phyloP scores from a whole-genome alignment of 2,113 vertebrate species.

The Garra rufa region DNA sequence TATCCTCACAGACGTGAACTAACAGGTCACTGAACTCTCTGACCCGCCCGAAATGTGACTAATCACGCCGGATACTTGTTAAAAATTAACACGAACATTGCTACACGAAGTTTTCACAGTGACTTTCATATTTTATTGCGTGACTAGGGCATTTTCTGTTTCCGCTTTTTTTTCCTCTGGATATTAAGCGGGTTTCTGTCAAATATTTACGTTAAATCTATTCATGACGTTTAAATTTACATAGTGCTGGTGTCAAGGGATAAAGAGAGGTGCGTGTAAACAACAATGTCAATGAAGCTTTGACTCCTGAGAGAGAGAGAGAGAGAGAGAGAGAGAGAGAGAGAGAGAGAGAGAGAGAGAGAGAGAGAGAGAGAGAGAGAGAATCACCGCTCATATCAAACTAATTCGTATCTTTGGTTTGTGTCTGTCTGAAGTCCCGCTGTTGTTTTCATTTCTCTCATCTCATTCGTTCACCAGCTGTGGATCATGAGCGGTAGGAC shows the following conservation, averaged over 20 bases:
- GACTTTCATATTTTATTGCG: not conserved
- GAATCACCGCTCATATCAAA: not conserved
- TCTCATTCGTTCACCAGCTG: not conserved
- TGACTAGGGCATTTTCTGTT: not conserved
- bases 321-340: not conserved
- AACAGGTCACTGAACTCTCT: not conserved
- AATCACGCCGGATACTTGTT: not conserved
- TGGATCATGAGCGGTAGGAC: constrained; percentile 34
- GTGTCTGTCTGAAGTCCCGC: not conserved
- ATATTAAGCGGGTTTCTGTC: no score
- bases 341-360: no score
- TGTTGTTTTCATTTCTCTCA: not conserved
- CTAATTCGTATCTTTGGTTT: no score
- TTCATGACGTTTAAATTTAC: not conserved
- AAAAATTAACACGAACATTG: not conserved
- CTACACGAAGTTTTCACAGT: not conserved
- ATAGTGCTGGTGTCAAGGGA: not conserved
- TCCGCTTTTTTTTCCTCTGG: not conserved
- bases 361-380: no score
- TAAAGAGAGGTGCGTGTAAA: not conserved
- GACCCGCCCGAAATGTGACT: not conserved
- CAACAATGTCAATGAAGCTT: not conserved
- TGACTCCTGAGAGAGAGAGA: not conserved
- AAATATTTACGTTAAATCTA: no score
- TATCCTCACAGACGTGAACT: not conserved